These are phyloP conservation scores for Valencia hispanica DNA, from an alignment of 2,797 vertebrate genomes.

Conservation along the genomic window DNA sequence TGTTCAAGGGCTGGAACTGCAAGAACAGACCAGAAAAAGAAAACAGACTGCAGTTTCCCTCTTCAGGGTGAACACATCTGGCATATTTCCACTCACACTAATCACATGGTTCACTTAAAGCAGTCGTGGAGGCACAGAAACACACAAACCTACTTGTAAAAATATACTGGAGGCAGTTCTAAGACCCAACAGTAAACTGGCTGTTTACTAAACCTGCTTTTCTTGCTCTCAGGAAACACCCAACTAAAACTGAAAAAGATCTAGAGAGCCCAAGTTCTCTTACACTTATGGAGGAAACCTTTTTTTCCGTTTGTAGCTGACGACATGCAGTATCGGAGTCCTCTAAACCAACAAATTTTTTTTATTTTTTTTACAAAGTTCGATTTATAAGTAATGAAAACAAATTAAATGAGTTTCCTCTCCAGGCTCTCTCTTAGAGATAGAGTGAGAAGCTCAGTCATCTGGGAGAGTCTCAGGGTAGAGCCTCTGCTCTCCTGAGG, in stretches of 20 bases:
- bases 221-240: conserved; percentile 38
- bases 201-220: conserved; percentile 36
- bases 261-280: conserved; percentile 1
- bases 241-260: conserved; percentile 26
- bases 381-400: conserved; percentile 10
- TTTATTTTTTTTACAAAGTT: no score
- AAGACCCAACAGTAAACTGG: conserved; percentile 43
- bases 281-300: conserved; percentile 3
- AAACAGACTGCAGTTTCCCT: conserved; percentile 44
- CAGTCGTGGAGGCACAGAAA: conserved; percentile 46
- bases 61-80: conserved; percentile 63
- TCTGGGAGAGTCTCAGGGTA: no score
- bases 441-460: no score
- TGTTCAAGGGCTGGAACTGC: conserved; percentile 67
- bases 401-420: no score
- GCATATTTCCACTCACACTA: conserved; percentile 58
- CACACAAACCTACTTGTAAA: conserved; percentile 62
- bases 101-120: conserved; percentile 65
- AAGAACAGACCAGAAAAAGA: conserved; percentile 36
- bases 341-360: conserved; percentile 6
- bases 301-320: conserved; percentile 8
- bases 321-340: background rate
- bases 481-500: no score
- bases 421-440: no score
- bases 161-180: conserved; percentile 30